These are phyloP conservation scores for Dolichomitus sp. DNA, from an alignment of 2,888 invertebrate genomes.

Conservation along the genomic window DNA sequence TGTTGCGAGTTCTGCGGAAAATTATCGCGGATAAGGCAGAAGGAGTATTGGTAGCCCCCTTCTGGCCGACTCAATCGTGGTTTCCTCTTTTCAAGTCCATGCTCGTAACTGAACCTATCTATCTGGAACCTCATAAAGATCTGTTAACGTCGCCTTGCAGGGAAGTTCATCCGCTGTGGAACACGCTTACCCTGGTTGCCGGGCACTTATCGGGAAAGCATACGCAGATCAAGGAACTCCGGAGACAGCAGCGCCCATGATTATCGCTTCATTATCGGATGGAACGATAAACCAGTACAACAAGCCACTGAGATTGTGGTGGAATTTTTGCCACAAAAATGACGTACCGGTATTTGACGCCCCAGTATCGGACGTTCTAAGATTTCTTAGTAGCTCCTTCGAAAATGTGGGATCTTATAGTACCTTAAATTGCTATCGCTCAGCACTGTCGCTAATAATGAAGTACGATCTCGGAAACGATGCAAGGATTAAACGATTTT, in stretches of 20 bases:
- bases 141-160: constrained; percentile 35
- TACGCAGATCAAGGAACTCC: background rate
- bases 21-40: constrained; percentile 31
- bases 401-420: no score
- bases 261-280: constrained; percentile 35
- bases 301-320: constrained; percentile 32
- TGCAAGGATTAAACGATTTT: no score
- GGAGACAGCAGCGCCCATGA: background rate
- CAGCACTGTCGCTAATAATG: no score
- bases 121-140: constrained; percentile 45
- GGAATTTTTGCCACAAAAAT: constrained; percentile 21
- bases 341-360: background rate
- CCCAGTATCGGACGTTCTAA: background rate
- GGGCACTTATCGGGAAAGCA: constrained; percentile 49
- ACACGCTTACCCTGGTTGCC: constrained; percentile 55
- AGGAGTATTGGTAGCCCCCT: constrained; percentile 55
- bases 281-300: constrained; percentile 45
- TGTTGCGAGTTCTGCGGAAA: constrained; percentile 36
- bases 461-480: no score
- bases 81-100: constrained; percentile 47
- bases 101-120: constrained; percentile 24
- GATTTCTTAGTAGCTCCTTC: no score
- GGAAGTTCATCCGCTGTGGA: constrained; percentile 24
- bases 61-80: constrained; percentile 56
- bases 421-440: no score